These are phyloP conservation scores for Mola mola DNA, from an alignment of 2,113 vertebrate genomes.

Conservation along the genomic window DNA sequence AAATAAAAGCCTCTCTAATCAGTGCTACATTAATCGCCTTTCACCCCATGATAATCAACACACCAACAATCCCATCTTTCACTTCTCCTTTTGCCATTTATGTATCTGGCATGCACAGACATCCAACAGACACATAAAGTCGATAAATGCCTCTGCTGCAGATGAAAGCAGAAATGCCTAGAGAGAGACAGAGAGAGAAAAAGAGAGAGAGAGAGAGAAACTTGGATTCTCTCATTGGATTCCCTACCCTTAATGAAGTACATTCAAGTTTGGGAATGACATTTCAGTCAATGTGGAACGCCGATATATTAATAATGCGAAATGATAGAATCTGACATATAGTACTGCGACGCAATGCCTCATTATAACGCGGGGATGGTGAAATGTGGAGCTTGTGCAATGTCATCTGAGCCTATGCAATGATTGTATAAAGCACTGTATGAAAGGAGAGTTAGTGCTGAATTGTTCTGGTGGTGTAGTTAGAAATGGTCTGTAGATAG, in stretches of 20 bases:
- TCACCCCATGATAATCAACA: constrained; percentile 66
- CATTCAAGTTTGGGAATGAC: constrained; percentile 53
- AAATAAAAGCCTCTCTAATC: constrained; percentile 73
- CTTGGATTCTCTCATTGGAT: constrained; percentile 47
- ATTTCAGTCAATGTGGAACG: constrained; percentile 40
- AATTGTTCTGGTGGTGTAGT: constrained; percentile 68
- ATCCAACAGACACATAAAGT: constrained; percentile 10
- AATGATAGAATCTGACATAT: constrained; percentile 71
- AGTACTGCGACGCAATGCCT: constrained; percentile 51
- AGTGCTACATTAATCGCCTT: constrained; percentile 72
- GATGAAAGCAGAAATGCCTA: constrained; percentile 59
- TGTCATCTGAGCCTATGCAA: constrained; percentile 51
- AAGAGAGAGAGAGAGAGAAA: too few species aligned
- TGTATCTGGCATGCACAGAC: constrained; percentile 29
- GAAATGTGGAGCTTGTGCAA: constrained; percentile 54
- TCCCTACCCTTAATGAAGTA: constrained; percentile 66
- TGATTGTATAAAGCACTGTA: constrained; percentile 49
- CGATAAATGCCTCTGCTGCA: constrained; percentile 28
- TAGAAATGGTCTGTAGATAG: constrained; percentile 70
- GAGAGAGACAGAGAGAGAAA: constrained; percentile 3
- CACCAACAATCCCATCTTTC: not conserved
- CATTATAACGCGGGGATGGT: constrained; percentile 68
- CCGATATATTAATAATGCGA: constrained; percentile 62
- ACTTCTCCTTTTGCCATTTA: constrained; percentile 15
- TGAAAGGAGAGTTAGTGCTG: constrained; percentile 41